Evolutionary conservation across 2,113 vertebrate species (phyloP), one percentile per base, ranked within the genome.

Genomic region (Galbula dea): DNA sequence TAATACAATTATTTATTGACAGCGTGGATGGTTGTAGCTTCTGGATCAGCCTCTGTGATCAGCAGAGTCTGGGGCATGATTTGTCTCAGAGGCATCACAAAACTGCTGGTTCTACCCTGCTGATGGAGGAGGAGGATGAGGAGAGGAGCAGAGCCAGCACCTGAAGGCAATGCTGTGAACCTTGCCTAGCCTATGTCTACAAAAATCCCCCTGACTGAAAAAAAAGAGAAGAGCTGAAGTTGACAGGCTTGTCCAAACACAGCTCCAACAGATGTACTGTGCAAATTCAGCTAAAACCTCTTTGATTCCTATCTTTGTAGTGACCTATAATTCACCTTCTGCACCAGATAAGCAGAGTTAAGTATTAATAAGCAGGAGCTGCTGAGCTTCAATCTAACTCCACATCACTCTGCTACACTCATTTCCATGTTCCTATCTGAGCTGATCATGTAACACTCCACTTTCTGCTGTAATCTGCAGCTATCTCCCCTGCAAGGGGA

Each of bases 361-460:
- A 92, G 86, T 92, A 96, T 96, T 72, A 90, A 96, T 96, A 49
- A 93, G 89, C 12, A 3, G 74, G 63, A 37, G 88, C 88, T 93
- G 48, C 76, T 54, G 63, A 62, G 30, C 39, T 37, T 72, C 80
- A 5, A 6, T 23, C 37, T 23, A 1, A 3, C 52, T n/a, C 36
- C 7, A 1, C 41, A 1, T 12, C 16, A 1, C 36, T 37, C 74
- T 85, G 83, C 86, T 74, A n/a, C 29, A 1, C 71, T 95, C 79
- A 85, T 96, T 95, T 94, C 90, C 92, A 88, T 96, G 89, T 95
- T 95, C 91, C 94, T 37, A 43, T 54, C 54, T 0, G 1, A 62
- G 75, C 86, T 12, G 89, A 88, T 88, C 82, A 20, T 0, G 61
- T 88, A 82, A 73, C 48, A 1, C 34, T n/a, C 85, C 1, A 5